Conservation (phyloP, 92 coral and sea anemone genomes). For the Actinostola sp. region DNA sequence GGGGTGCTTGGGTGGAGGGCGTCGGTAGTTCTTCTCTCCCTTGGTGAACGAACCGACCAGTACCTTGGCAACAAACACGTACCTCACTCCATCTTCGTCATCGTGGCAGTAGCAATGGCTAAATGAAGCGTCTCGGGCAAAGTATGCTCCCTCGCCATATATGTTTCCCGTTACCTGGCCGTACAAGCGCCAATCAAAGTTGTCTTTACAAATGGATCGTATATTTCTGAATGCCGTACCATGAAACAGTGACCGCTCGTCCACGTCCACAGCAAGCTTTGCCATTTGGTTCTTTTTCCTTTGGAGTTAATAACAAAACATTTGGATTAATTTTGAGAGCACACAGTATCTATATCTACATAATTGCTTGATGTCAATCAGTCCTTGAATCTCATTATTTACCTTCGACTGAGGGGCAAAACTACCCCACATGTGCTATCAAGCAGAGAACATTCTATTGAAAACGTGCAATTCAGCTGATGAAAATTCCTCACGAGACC, state of each 20-base stretch:
- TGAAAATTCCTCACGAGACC: too few relatives aligned
- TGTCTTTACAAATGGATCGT: constrained; percentile 68
- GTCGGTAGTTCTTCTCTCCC: constrained; percentile 66
- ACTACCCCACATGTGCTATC: too few relatives aligned
- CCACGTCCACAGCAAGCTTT: constrained; percentile 41
- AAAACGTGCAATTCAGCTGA: too few relatives aligned
- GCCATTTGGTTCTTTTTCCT: constrained; percentile 80
- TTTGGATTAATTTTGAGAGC: background rate
- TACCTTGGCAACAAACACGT: constrained; percentile 77
- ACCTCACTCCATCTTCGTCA: constrained; percentile 56
- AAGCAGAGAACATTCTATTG: too few relatives aligned
- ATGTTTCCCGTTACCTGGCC: constrained; percentile 48
- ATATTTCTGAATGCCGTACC: constrained; percentile 63
- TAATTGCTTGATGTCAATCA: too few relatives aligned
- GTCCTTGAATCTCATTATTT: too few relatives aligned
- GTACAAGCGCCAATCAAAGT: constrained; percentile 71
- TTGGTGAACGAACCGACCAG: constrained; percentile 74
- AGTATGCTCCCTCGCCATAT: constrained; percentile 83
- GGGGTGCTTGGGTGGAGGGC: constrained; percentile 36
- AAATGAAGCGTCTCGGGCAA: constrained; percentile 62
- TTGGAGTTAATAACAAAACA: background rate
- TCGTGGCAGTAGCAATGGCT: constrained; percentile 64
- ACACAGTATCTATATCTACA: too few relatives aligned
- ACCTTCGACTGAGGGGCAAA: too few relatives aligned
- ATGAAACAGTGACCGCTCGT: constrained; percentile 69